These are phyloP conservation scores for Diorhabda carinulata DNA, from an alignment of 1,140 invertebrate species.

Conservation along the genomic window DNA sequence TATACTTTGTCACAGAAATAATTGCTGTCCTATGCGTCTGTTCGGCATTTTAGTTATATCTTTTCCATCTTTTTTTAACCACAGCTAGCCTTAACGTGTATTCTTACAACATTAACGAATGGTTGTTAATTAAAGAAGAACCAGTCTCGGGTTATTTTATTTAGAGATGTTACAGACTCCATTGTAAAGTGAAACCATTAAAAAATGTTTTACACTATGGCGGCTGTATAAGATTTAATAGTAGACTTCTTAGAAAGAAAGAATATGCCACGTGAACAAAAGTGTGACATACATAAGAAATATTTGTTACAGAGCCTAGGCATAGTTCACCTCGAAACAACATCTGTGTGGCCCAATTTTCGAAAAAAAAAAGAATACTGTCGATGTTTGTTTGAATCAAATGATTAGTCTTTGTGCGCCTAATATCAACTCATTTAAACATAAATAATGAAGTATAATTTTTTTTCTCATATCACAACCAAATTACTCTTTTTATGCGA, in stretches of 20 bases:
- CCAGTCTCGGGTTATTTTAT: constrained; percentile 35
- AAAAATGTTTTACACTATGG: constrained; percentile 19
- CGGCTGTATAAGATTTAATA: background rate
- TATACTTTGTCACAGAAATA: constrained; percentile 15
- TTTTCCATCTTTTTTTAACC: constrained; percentile 22
- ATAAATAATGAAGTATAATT: too few species aligned
- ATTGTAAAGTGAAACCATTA: constrained; percentile 20
- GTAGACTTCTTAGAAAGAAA: background rate
- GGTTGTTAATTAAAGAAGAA: constrained; percentile 36
- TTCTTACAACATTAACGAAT: constrained; percentile 34
- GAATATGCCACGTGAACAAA: background rate
- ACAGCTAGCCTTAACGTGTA: constrained; percentile 20
- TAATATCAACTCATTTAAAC: too few species aligned
- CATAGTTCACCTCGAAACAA: too few species aligned
- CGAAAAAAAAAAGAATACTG: too few species aligned
- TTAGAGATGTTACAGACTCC: constrained; percentile 28
- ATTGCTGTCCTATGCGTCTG: constrained; percentile 7
- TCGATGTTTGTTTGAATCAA: too few species aligned
- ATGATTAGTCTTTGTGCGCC: too few species aligned
- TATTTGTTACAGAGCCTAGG: too few species aligned
- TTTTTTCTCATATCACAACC: too few species aligned
- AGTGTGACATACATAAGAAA: background rate
- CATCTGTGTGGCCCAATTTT: too few species aligned
- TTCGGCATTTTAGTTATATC: background rate
- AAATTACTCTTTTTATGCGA: too few species aligned